Base-by-base conservation (phyloP, 2,888 invertebrate genomes). In the Orchesella flavescens region DNA sequence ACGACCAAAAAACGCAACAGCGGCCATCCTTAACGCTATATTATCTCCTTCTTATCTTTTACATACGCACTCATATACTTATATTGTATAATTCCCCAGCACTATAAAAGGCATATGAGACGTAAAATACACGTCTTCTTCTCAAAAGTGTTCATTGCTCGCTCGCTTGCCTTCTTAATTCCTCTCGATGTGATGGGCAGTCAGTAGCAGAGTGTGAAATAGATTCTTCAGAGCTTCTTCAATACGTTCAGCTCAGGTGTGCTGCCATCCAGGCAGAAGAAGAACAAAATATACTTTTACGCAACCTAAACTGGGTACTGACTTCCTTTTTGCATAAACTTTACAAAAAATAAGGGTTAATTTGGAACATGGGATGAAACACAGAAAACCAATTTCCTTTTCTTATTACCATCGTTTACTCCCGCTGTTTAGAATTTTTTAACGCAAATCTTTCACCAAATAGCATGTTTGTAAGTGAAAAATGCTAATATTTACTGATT, bases 401-500 rank as follows among this genome's bases (percentile, higher is more conserved):
- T 10, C 15, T 53, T 63, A n/a, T 24, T 53, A n/a, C 34, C 55
- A 49, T n/a, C 24, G 23, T 65, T 23, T 66, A 43, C 69, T 78
- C 59, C 46, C 19, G 71, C 69, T 79, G 79, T 65, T 79, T 79
- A 49, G 23, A 79, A 17, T 49, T 72, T 79, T 53, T 49, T 76
- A 57, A 73, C 61, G 72, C 79, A 79, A 79, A 79, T 79, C 79
- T 73, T 72, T 79, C 79, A 79, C 72, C 79, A 55, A 69, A 44
- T 63, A 34, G 34, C 34, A 34, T 34, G 34, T 34, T 34, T n/a
- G 15, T 24, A 46, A 12, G 15, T 21, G 53, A 78, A 71, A 73
- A 79, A 79, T 73, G 73, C 79, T 73, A 79, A 79, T 79, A 79
- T 79, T 79, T 79, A 79, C 79, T 44, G 72, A 73, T 66, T 66